Base-by-base conservation (phyloP, 2,797 vertebrate genomes). In the Pseudochirops corinnae region DNA sequence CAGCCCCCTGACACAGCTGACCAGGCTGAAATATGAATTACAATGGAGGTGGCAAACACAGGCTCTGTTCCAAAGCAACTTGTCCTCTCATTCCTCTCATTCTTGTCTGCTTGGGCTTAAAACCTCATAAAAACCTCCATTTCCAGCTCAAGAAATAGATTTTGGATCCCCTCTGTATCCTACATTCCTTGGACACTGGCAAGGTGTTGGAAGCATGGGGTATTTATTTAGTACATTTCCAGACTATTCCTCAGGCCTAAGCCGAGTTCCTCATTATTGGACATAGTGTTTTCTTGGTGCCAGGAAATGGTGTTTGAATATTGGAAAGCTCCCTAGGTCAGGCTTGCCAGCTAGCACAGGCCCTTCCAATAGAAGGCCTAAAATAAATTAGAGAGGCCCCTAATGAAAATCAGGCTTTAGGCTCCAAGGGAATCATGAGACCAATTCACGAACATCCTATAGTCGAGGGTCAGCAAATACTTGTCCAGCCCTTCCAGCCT, bases 21-120 rank as follows among this genome's bases (percentile, higher is more conserved):
- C 94, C 94, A 57, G 18, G 31, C 58, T 93, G 50, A 96, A 94
- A 31, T 67, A 82, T 0, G 31, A 93, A 55, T 92, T 55, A 92
- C 21, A 0, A 29, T 1, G 14, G 58, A 95, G n/a, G n/a, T 55
- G 24, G 16, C 58, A 28, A 95, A 94, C 56, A 11, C 94, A 95
- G 93, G 67, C 97, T 94, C 93, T 13, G 0, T 94, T 96, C 96
- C 91, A 93, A 95, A 91, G 90, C 74, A 92, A 28, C 91, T 52
- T 90, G 91, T 56, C 56, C 93, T 90, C 62, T 97, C 96, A 95
- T 94, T 96, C 97, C 93, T 96, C 93, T 98, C 94, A 93, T 96
- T 97, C 96, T 92, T 96, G 93, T 57, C 82, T 16, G 90, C n/a
- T 94, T 97, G 95, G 39, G 57, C 96, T 96, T 93, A 92, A 94